Conservation (phyloP, 2,797 vertebrate genomes). For the Lemur catta region DNA sequence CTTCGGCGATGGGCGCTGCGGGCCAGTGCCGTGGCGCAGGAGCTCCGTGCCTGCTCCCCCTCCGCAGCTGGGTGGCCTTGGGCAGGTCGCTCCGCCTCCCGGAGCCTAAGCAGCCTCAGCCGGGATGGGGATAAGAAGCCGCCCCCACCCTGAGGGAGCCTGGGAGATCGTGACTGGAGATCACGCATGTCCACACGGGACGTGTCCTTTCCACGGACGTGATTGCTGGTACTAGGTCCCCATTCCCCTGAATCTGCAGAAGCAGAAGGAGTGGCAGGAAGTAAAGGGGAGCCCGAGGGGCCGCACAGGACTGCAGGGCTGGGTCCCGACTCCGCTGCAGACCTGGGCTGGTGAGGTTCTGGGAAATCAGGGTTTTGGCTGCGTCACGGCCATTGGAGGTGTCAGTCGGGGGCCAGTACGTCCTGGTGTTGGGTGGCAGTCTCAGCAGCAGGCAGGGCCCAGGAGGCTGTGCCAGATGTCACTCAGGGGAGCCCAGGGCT, state of each 20-base stretch:
- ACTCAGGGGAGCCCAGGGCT: background rate
- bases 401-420: background rate
- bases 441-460: background rate
- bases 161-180: background rate
- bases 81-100: too few species aligned
- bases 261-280: too few species aligned
- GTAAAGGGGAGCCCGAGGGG: accelerated
- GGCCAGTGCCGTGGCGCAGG: background rate
- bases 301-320: accelerated
- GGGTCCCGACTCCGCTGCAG: background rate
- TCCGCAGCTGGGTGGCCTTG: background rate
- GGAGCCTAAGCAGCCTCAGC: background rate
- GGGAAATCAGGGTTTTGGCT: background rate
- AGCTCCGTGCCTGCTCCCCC: background rate
- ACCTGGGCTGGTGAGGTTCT: background rate
- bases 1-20: background rate
- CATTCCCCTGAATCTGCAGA: too few species aligned
- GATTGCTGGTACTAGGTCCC: background rate
- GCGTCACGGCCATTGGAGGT: accelerated
- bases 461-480: too few species aligned
- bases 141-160: background rate
- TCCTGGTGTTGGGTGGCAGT: background rate
- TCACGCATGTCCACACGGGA: accelerated
- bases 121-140: background rate
- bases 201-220: background rate